Base-by-base conservation (phyloP, 2,113 vertebrate genomes). In the Oceanodroma tethys region DNA sequence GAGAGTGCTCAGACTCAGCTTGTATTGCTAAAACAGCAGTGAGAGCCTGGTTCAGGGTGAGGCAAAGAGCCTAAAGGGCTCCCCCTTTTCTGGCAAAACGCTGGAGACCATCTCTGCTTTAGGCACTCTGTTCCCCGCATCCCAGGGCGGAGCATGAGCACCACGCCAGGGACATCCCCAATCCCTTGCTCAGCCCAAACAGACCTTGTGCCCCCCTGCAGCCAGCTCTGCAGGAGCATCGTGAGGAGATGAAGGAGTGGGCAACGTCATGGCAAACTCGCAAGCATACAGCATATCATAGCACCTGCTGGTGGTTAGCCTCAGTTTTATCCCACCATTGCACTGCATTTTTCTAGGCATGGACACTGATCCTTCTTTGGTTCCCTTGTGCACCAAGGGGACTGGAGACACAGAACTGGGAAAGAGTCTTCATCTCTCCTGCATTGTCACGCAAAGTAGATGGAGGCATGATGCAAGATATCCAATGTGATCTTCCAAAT, bases 231-330 rank as follows among this genome's bases (percentile, higher is more conserved):
- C 5, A 26, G n/a, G 38, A 63, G 9, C 12, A 18, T 7, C 1
- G 1, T 4, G 36, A 74, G 14, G 52, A 26, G 19, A 27, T 0
- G 2, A 34, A 78, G 16, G 34, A 63, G 16, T 5, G 34, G 34
- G 17, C 11, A 86, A 55, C 0, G 3, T 16, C 29, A 17, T 2
- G 12, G 25, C 25, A 85, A 81, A 73, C 19, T 32, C 5, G 1
- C 3, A 6, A 42, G 30, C 18, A 26, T 25, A 3, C 0, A 0
- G 40, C 0, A 2, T 20, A 16, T 27, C 30, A 6, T 2, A 36
- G 8, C 3, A 9, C 11, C 36, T 75, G 45, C 48, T 38, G 29
- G 17, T 20, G 18, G 2, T 23, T 50, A 52, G 10, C 16, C 20
- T 74, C 10, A 6, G 10, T 36, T 88, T 65, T 70, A 52, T 32